A percentile compares a stretch with the other conserved stretches of the same genome.
Conservation (phyloP, 2,113 vertebrate species). For the Ahaetulla prasina region DNA sequence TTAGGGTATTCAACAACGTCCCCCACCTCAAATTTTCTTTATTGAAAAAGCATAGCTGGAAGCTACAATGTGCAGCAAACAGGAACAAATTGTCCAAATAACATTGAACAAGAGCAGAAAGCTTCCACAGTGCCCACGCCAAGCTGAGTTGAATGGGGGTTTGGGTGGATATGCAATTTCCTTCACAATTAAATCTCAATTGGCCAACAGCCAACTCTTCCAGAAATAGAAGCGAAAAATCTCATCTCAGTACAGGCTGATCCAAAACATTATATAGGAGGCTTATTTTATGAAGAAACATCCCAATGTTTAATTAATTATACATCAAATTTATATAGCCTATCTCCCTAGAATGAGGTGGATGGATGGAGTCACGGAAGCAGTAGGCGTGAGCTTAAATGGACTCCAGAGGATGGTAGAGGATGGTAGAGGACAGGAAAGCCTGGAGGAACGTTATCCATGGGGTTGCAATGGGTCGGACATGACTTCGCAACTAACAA, state of each 20-base stretch:
- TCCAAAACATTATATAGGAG: not conserved
- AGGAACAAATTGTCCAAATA: constrained; percentile 4
- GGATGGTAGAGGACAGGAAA: too few relatives aligned
- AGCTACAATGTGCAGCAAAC: constrained; percentile 1
- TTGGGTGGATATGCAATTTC: not conserved
- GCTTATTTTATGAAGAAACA: not conserved
- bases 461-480: too few relatives aligned
- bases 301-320: not conserved
- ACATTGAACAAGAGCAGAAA: not conserved
- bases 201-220: not conserved
- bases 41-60: not conserved
- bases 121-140: not conserved
- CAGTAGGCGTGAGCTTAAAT: too few relatives aligned
- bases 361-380: too few relatives aligned
- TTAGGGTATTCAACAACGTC: not conserved
- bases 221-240: not conserved
- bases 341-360: not conserved
- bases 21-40: not conserved
- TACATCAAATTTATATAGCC: not conserved
- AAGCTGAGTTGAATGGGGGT: not conserved
- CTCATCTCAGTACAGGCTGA: not conserved
- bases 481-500: too few relatives aligned
- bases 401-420: too few relatives aligned
- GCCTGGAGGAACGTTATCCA: too few relatives aligned
- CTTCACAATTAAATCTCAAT: not conserved